These are phyloP conservation scores for Callocephalon fimbriatum DNA, from an alignment of 2,113 vertebrate genomes.

Conservation along the genomic window DNA sequence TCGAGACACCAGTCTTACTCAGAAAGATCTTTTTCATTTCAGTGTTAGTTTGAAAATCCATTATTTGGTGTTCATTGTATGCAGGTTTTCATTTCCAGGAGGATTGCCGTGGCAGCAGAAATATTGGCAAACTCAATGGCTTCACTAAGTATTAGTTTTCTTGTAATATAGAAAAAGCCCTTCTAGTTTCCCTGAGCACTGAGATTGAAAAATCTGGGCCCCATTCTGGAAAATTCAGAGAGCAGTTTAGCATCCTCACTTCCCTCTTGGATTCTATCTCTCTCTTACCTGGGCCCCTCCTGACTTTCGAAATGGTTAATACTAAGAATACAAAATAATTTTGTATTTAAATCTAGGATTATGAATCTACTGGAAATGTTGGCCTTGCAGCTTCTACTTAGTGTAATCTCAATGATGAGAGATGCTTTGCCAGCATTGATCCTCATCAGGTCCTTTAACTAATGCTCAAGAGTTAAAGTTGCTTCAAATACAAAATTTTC, in stretches of 20 bases:
- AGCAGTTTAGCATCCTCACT: neutral
- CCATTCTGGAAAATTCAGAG: neutral
- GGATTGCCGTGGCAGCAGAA: conserved; percentile 19
- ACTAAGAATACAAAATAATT: neutral
- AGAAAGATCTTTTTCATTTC: conserved; percentile 55
- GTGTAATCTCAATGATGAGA: neutral
- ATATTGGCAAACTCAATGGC: neutral
- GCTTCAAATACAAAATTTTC: neutral
- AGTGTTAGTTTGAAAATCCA: conserved; percentile 44
- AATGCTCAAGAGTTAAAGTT: neutral
- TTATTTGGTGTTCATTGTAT: conserved; percentile 50
- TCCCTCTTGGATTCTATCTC: neutral
- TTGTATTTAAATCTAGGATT: neutral
- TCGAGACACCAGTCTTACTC: conserved; percentile 36
- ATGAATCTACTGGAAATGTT: neutral
- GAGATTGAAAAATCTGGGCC: neutral
- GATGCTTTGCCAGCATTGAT: neutral
- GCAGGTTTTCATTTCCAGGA: conserved; percentile 50
- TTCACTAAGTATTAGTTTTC: neutral
- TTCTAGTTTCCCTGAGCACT: neutral
- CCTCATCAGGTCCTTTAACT: neutral
- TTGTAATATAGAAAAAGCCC: neutral
- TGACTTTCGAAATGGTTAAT: neutral
- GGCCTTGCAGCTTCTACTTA: neutral
- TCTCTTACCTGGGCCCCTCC: neutral